Base-by-base conservation (phyloP, 64 coral and sea anemone genomes). In the Porites australiensis region DNA sequence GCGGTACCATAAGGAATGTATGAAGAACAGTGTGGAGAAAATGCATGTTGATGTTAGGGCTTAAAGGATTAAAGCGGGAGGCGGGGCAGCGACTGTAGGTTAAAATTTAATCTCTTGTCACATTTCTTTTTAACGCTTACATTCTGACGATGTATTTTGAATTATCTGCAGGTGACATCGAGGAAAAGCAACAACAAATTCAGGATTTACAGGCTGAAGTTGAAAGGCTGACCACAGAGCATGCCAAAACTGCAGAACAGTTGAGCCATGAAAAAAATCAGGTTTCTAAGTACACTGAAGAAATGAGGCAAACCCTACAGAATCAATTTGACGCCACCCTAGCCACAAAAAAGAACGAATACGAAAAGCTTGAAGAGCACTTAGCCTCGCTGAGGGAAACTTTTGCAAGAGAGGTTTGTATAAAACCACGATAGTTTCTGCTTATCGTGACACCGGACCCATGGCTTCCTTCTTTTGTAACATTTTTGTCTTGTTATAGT, bases 341-440 rank as follows among this genome's bases (percentile, higher is more conserved):
- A 73, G 71, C 9, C 86, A 44, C 43, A 87, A 98, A 60, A 87
- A 82, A 14, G 59, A 87, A 69, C 73, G 93, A 37, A 87, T 93
- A n/a, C 22, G 81, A 84, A 12, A 65, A 68, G 61, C 61, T 84
- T 20, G 18, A 67, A 84, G 81, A 68, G n/a, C 81, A 84, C 9
- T 68, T 84, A 4, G n/a, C 81, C 18, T 49, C 62, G 16, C 19
- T 84, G 4, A 68, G 64, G 63, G 81, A 69, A 2, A 65, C 50
- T 51, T 50, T 22, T 68, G 45, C 18, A 2, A 67, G 44, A 27
- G 46, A 84, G 81, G 81, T 84, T 68, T n/a, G 81, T 84, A 19
- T 8, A 8, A 18, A 64, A 12, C 54, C 5, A 57, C 54, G 7
- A 37, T 37, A 1, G 54, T 6, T 12, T 57, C n/a, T 12, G 54